phyloP scores from a whole-genome alignment of 2,797 vertebrate genomes.

The Carapus acus region DNA sequence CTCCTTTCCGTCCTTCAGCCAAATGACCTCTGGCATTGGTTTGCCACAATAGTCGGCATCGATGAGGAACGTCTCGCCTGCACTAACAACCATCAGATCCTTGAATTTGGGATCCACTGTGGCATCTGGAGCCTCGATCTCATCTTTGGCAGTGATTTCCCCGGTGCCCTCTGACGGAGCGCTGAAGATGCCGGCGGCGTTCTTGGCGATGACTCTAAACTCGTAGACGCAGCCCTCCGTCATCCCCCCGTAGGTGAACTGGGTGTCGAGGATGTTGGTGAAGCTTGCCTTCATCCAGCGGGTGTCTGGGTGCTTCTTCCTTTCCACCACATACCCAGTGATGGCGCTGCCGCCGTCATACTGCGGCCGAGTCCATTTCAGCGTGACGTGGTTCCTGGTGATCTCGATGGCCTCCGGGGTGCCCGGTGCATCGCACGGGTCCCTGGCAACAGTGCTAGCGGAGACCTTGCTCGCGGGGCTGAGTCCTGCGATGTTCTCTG shows the following conservation, averaged over 20 bases:
- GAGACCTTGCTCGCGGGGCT: slow-evolving; percentile 91
- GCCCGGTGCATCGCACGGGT: slow-evolving; percentile 93
- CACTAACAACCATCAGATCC: slow-evolving; percentile 78
- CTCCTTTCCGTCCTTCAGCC: slow-evolving; percentile 88
- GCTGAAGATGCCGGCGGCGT: slow-evolving; percentile 87
- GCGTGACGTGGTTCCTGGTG: slow-evolving; percentile 87
- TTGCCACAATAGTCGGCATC: slow-evolving; percentile 94
- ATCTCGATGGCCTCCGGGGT: slow-evolving; percentile 89
- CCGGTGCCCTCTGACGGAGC: slow-evolving; percentile 89
- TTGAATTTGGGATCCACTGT: slow-evolving; percentile 88
- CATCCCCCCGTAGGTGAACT: slow-evolving; percentile 85
- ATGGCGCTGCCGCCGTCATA: slow-evolving; percentile 95
- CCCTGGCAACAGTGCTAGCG: slow-evolving; percentile 85
- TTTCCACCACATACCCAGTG: slow-evolving; percentile 92
- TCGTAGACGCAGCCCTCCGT: slow-evolving; percentile 90
- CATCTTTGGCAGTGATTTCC: slow-evolving; percentile 91
- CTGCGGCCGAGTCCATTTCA: slow-evolving; percentile 90
- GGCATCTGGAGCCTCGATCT: slow-evolving; percentile 86
- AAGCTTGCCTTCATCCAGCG: slow-evolving; percentile 99
- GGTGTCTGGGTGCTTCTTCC: slow-evolving; percentile 89
- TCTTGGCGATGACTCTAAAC: slow-evolving; percentile 94
- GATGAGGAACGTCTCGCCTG: slow-evolving; percentile 88
- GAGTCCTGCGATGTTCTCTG: slow-evolving; percentile 93
- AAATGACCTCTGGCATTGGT: slow-evolving; percentile 86
- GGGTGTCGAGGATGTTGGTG: slow-evolving; percentile 88